These are phyloP conservation scores for Ailuropoda melanoleuca DNA, from an alignment of 2,113 vertebrate species.

Conservation along the genomic window DNA sequence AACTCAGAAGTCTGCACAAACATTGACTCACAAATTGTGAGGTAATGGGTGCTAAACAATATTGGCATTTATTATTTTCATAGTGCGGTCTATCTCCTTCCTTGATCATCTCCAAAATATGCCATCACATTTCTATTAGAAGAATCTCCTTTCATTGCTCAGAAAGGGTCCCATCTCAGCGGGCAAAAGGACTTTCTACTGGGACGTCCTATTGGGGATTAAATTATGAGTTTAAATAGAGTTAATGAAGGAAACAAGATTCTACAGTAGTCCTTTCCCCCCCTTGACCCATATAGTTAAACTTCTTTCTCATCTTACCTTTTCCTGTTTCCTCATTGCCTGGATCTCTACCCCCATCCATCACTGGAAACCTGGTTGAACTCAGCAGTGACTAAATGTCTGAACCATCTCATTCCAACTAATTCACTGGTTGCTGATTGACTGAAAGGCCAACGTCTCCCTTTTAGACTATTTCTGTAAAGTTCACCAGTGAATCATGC, in stretches of 20 bases:
- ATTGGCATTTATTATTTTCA: neutral
- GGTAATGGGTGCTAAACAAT: neutral
- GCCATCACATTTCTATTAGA: neutral
- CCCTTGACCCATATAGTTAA: neutral
- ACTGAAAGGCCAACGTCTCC: neutral
- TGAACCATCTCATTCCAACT: neutral
- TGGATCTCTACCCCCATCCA: neutral
- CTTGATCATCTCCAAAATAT: neutral
- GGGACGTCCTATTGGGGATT: neutral
- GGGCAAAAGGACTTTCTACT: neutral
- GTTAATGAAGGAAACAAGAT: neutral
- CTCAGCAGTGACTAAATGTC: neutral
- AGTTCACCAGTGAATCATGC: neutral
- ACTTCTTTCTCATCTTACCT: neutral
- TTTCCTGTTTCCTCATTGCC: neutral
- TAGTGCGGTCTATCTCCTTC: neutral
- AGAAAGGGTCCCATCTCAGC: neutral
- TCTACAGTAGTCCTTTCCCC: neutral
- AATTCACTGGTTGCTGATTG: neutral
- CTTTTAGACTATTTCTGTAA: neutral
- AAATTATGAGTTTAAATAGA: neutral
- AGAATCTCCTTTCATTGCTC: neutral
- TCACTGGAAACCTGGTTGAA: neutral
- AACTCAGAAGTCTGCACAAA: constrained; percentile 19
- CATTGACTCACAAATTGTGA: neutral